Evolutionary conservation across 2,113 vertebrate genomes (phyloP), one percentile per base, ranked within the genome.

Genomic region (Origma solitaria): DNA sequence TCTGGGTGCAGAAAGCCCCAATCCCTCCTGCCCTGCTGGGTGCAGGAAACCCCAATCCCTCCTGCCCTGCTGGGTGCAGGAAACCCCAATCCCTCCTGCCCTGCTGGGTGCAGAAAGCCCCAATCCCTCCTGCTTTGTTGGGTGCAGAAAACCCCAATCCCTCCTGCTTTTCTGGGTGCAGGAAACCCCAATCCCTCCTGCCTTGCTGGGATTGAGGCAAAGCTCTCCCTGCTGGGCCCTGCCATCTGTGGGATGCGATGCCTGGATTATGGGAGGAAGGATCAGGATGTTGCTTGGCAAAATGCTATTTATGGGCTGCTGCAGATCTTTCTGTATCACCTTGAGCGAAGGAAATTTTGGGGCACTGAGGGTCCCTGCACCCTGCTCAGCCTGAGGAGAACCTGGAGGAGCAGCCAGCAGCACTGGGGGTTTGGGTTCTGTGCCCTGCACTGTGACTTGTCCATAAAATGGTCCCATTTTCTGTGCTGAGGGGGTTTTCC

Each of bases 381-480:
- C 53, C 28, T n/a, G 21, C 33, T 73, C 42, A 54, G 72, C 51
- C 61, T 44, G 31, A 28, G 0, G 1, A 30, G n/a, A 69, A 23
- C 30, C 13, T 50, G 4, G 17, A 60, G 28, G 44, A 40, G 53
- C 3, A 20, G 35, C 31, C 53, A n/a, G 53, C 8, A 21, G 77
- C 72, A 65, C 11, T 2, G 19, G 16, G 47, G 44, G 2, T 49
- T 54, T 40, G 72, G 25, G 13, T 53, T 23, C n/a, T 15, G 40
- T 73, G 33, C 42, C 44, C 22, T 17, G 20, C 1, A 0, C 35
- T 23, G 54, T 44, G 69, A 20, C 17, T 28, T 6, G 7, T 19
- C 30, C n/a, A 2, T 10, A 17, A 27, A 40, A 19, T 9, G 3
- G 49, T 58, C 14, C 1, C 15, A 6, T 7, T 4, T 2, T 13